Conservation (phyloP, 1,140 invertebrate genomes). For the Drosophila subpulchrella region DNA sequence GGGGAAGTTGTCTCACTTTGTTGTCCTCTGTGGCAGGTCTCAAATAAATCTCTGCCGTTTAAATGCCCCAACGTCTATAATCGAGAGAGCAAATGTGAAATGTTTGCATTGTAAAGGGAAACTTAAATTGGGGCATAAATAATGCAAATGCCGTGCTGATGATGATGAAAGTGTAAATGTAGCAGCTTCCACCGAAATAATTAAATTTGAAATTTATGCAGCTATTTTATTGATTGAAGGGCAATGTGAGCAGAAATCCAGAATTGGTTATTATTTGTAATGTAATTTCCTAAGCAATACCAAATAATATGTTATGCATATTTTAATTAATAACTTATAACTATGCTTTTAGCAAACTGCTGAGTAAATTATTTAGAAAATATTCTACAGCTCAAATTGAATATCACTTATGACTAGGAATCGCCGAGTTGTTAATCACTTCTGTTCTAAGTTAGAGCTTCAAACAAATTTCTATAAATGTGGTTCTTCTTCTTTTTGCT, state of each 20-base stretch:
- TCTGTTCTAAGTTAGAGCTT: too few species aligned
- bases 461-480: not conserved
- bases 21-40: conserved; percentile 8
- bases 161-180: conserved; percentile 30
- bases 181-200: conserved; percentile 1
- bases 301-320: conserved; percentile 2
- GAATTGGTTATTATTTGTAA: not conserved
- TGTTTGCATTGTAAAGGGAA: conserved; percentile 31
- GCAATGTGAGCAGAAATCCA: not conserved
- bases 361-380: not conserved
- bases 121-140: conserved; percentile 29
- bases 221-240: conserved; percentile 16
- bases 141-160: conserved; percentile 26
- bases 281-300: not conserved
- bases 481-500: not conserved
- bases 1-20: conserved; percentile 9
- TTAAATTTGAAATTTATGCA: conserved; percentile 12
- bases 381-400: not conserved
- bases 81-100: conserved; percentile 12
- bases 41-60: conserved; percentile 11
- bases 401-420: not conserved
- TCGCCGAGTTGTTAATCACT: conserved; percentile 4
- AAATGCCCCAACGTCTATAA: conserved; percentile 13
- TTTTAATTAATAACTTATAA: not conserved
- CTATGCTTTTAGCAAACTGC: too few species aligned